phyloP scores from a whole-genome alignment of 2,888 invertebrate species.

The Ophonus ardosiacus region DNA sequence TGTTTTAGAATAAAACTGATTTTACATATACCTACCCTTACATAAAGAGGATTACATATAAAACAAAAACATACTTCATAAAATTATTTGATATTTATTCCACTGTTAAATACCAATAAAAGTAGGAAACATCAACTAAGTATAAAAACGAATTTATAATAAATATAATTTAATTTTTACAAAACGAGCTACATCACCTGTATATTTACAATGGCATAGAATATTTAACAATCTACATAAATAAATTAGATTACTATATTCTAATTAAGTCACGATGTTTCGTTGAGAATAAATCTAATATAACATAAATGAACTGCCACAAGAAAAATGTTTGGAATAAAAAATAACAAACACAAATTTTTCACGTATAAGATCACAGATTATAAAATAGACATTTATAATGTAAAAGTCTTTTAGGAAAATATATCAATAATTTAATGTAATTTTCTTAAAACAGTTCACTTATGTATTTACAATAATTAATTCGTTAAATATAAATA shows the following conservation, averaged over 20 bases:
- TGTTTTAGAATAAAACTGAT: no score
- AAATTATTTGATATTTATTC: slow-evolving; percentile 31
- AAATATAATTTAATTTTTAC: slow-evolving; percentile 62
- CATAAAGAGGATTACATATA: no score
- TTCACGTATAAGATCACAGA: not conserved
- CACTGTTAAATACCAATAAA: slow-evolving; percentile 23
- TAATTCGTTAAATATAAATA: slow-evolving; percentile 34
- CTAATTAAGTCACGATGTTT: slow-evolving; percentile 48
- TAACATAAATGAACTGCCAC: slow-evolving; percentile 14
- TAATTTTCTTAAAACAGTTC: not conserved
- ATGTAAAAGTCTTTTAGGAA: not conserved
- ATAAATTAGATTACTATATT: slow-evolving; percentile 52
- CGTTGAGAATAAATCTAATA: slow-evolving; percentile 25
- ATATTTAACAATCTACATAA: slow-evolving; percentile 60
- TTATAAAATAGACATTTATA: not conserved
- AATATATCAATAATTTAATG: not conserved
- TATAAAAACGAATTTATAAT: slow-evolving; percentile 51
- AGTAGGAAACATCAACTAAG: slow-evolving; percentile 28
- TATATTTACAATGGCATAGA: slow-evolving; percentile 63
- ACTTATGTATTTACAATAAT: slow-evolving; percentile 16
- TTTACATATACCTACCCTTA: no score
- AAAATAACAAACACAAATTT: not conserved
- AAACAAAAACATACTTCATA: not conserved
- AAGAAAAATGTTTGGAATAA: not conserved
- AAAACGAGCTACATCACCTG: slow-evolving; percentile 62